Evolutionary conservation across 2,113 vertebrate species (phyloP).

Genomic region (Phainopepla nitens): DNA sequence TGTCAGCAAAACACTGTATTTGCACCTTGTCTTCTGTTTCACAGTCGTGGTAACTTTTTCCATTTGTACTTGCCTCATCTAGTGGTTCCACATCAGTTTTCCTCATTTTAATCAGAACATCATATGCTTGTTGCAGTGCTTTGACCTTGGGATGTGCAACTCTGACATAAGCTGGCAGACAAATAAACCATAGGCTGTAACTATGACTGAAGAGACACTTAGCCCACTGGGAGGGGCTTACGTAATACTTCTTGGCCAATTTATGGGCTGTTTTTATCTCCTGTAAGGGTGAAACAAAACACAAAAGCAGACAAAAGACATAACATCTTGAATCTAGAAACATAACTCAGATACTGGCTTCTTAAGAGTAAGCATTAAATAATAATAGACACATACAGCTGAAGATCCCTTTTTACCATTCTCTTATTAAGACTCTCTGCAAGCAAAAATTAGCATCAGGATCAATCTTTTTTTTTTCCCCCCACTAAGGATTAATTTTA

Average conservation of each 20-base stretch:
- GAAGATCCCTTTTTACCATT: not conserved
- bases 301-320: not conserved
- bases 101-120: slow-evolving; percentile 91
- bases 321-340: not conserved
- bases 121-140: slow-evolving; percentile 91
- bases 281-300: slow-evolving; percentile 66
- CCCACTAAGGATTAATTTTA: not conserved
- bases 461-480: not conserved
- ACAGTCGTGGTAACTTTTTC: not conserved
- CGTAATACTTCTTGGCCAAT: slow-evolving; percentile 86
- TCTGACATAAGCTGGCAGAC: slow-evolving; percentile 86
- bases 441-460: not conserved
- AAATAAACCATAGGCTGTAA: slow-evolving; percentile 98
- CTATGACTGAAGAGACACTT: slow-evolving; percentile 94
- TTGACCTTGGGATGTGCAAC: slow-evolving; percentile 85
- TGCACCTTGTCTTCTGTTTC: not conserved
- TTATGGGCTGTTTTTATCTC: slow-evolving; percentile 95
- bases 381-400: not conserved
- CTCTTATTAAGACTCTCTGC: not conserved
- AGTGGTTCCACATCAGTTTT: slow-evolving; percentile 89
- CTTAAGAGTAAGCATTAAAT: not conserved
- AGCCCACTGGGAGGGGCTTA: slow-evolving; percentile 87
- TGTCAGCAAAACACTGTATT: not conserved
- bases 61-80: slow-evolving; percentile 82
- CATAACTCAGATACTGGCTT: not conserved